Evolutionary conservation across 2,113 vertebrate species (phyloP).

Genomic region (Pica pica): DNA sequence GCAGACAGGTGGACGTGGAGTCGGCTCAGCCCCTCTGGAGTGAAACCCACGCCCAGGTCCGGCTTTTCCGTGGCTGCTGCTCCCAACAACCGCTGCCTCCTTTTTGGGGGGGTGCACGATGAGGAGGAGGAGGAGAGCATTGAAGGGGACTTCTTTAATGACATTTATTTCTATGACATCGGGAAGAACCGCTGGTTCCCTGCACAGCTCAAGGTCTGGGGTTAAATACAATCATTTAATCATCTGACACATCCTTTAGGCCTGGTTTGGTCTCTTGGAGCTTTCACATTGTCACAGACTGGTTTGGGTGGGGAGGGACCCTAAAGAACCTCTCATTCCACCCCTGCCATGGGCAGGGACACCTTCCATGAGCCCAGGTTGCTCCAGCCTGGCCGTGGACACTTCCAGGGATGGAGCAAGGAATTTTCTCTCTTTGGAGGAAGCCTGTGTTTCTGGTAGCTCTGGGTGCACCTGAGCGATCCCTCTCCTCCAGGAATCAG

Average conservation of each 20-base stretch:
- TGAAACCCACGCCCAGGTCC: conserved; percentile 84
- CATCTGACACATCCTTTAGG: background rate
- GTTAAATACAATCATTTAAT: rapidly evolving
- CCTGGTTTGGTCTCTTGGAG: background rate
- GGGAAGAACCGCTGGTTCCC: conserved; percentile 89
- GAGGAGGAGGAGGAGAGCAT: conserved; percentile 92
- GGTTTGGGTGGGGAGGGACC: background rate
- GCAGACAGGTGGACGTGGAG: conserved; percentile 90
- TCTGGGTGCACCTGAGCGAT: background rate
- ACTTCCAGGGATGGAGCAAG: background rate
- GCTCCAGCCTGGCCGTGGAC: background rate
- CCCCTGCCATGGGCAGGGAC: background rate
- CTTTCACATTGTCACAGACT: background rate
- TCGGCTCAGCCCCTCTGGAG: conserved; percentile 81
- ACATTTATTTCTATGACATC: conserved; percentile 85
- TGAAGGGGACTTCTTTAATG: conserved; percentile 90
- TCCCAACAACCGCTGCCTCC: conserved; percentile 77
- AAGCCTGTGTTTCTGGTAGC: background rate
- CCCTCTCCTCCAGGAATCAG: background rate
- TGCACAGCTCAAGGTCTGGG: conserved; percentile 79
- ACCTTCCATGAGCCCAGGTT: background rate
- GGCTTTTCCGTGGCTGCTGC: conserved; percentile 82
- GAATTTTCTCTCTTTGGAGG: background rate
- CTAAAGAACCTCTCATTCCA: background rate
- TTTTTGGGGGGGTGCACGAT: conserved; percentile 93